Percentiles rank a stretch among this genome's conserved stretches.
Evolutionary conservation across 2,797 vertebrate species (phyloP).

Genomic region (Gymnoscopelus microlampas): DNA sequence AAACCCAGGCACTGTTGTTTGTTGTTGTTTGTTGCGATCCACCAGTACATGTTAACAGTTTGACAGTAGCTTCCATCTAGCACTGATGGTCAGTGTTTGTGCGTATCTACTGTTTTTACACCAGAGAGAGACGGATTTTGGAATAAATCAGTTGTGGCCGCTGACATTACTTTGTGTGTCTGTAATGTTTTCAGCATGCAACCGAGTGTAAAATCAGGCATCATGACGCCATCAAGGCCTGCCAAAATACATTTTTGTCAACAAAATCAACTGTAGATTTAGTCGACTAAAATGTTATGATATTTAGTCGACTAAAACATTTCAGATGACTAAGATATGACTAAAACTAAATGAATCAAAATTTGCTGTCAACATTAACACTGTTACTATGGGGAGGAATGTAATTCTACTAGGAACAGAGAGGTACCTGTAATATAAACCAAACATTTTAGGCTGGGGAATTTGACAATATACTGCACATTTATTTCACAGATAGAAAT

Average conservation of each 20-base stretch:
- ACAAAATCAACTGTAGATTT: too few species aligned
- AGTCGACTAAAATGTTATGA: too few species aligned
- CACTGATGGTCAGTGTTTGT: constrained; percentile 8
- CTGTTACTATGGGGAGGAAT: too few species aligned
- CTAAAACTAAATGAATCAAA: too few species aligned
- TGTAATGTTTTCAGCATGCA: too few species aligned
- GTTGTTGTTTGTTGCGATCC: neutral
- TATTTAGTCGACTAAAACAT: too few species aligned
- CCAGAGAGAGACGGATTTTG: constrained; percentile 9
- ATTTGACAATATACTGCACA: constrained; percentile 1
- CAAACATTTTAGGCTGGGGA: constrained; percentile 5
- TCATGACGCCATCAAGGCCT: too few species aligned
- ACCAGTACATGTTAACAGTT: neutral
- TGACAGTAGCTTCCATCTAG: neutral
- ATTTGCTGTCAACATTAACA: too few species aligned
- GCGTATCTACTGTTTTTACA: constrained; percentile 20
- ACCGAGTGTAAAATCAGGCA: too few species aligned
- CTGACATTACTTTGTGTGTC: neutral
- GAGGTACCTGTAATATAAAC: constrained; percentile 16
- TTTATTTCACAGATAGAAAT: constrained; percentile 33
- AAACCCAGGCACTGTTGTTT: neutral
- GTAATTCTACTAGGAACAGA: constrained; percentile 10
- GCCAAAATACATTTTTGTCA: too few species aligned
- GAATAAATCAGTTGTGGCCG: constrained; percentile 7
- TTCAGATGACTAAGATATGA: too few species aligned